Evolutionary conservation across 2,888 invertebrate species (phyloP).

Genomic region (Rhamnusium bicolor): DNA sequence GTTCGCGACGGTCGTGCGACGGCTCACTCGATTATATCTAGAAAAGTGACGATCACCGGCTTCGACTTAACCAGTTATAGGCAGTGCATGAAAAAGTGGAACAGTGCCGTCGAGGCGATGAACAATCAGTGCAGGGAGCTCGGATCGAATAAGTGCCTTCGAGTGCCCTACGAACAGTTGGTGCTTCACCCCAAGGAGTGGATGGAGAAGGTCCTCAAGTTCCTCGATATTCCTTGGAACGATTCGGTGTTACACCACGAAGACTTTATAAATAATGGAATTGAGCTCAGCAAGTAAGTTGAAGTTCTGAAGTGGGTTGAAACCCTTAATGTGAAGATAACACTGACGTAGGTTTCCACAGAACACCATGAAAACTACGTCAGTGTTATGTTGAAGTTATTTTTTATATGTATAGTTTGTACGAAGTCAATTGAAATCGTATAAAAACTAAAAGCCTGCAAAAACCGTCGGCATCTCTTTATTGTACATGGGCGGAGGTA

Average conservation of each 20-base stretch:
- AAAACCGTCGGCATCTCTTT: no score
- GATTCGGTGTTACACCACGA: slow-evolving; percentile 98
- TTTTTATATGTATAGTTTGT: no score
- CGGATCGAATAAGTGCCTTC: slow-evolving; percentile 83
- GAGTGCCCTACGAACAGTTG: slow-evolving; percentile 97
- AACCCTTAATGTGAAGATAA: no score
- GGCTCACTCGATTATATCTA: slow-evolving; percentile 97
- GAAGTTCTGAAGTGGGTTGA: no score
- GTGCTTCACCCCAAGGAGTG: slow-evolving; percentile 93
- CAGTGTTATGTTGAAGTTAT: no score
- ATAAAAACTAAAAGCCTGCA: no score
- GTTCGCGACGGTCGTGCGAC: slow-evolving; percentile 98
- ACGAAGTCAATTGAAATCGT: no score
- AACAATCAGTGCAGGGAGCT: slow-evolving; percentile 91
- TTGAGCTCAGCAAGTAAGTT: slow-evolving; percentile 93
- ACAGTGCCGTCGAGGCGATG: slow-evolving; percentile 95
- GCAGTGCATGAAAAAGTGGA: slow-evolving; percentile 97
- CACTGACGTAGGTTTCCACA: no score
- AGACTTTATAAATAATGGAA: slow-evolving; percentile 96
- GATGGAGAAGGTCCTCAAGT: slow-evolving; percentile 90
- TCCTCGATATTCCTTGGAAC: slow-evolving; percentile 95
- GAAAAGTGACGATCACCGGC: slow-evolving; percentile 79
- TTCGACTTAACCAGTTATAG: slow-evolving; percentile 96
- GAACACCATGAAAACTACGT: no score
- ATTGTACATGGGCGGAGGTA: no score